These are phyloP conservation scores for Syngnathoides biaculeatus DNA, from an alignment of 2,113 vertebrate genomes.

Conservation along the genomic window DNA sequence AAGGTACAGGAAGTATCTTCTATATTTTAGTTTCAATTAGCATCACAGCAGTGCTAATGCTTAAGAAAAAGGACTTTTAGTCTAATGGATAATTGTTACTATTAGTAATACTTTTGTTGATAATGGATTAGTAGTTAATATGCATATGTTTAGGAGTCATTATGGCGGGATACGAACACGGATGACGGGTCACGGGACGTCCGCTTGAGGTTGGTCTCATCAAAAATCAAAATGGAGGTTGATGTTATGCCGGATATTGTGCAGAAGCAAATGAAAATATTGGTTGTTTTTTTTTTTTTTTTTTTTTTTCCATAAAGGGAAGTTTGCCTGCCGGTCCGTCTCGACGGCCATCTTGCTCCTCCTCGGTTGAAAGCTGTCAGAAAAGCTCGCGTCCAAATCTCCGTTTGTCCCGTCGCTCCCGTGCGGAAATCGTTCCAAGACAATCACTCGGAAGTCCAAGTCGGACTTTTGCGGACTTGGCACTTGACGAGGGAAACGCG, in stretches of 20 bases:
- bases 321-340: constrained; percentile 61
- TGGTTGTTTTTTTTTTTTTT: background rate
- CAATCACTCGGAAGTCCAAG: background rate
- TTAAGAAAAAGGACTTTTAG: too few relatives aligned
- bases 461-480: constrained; percentile 69
- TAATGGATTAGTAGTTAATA: too few relatives aligned
- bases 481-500: constrained; percentile 82
- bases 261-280: background rate
- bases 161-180: too few relatives aligned
- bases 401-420: background rate
- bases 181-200: background rate
- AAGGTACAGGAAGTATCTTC: too few relatives aligned
- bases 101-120: too few relatives aligned
- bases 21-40: too few relatives aligned
- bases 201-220: background rate
- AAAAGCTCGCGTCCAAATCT: background rate
- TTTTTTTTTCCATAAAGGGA: constrained; percentile 51
- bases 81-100: too few relatives aligned
- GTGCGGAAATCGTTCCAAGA: background rate
- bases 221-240: background rate
- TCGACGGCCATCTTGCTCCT: constrained; percentile 27
- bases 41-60: too few relatives aligned
- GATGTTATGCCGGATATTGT: background rate
- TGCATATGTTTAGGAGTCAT: too few relatives aligned
- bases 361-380: constrained; percentile 7